Evolutionary conservation across 2,888 invertebrate genomes (phyloP), one percentile per base, ranked within the genome.

Genomic region (Nomada fabriciana): DNA sequence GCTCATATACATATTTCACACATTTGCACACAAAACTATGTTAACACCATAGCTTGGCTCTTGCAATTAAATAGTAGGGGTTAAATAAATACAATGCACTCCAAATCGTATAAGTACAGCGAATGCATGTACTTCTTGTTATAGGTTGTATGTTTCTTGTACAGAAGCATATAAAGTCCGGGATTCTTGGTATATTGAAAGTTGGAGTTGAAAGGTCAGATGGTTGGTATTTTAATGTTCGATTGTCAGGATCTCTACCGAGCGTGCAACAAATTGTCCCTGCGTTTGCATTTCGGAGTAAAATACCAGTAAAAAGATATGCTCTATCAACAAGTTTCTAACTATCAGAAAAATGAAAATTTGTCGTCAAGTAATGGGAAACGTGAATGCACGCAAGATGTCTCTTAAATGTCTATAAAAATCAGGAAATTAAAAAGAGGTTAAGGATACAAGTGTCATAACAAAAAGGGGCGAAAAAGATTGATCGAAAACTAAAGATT

Each of bases 191-290:
- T 9, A 61, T 25, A 25, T 47, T 47, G 59, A 42, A 68, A 55
- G 55, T 55, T 42, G 20, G 15, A 29, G 13, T 59, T 29, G 15
- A 71, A 69, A 69, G 61, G 71, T 71, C 36, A 42, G 2, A 13
- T 13, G 50, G 13, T 23, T 23, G 47, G 11, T 10, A 61, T 20
- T 71, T 29, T 15, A 60, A 60, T 3, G 53, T 29, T 36, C 5
- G 5, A 60, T 25, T n/a, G 36, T 36, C 15, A 23, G 50, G 36
- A 63, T 52, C 2, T 52, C 2, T 52, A 50, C 7, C 20, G 42
- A 20, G 11, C 2, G 36, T 23, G 11, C 4, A 23, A 20, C 15
- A 47, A 2, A 29, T 23, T 15, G 59, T 29, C 29, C 10, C 2
- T 20, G 15, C 2, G 1, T 7, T 59, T 29, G 25, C n/a, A 9